Evolutionary conservation across 2,888 invertebrate genomes (phyloP).

Genomic region (Trachelus tabidus): DNA sequence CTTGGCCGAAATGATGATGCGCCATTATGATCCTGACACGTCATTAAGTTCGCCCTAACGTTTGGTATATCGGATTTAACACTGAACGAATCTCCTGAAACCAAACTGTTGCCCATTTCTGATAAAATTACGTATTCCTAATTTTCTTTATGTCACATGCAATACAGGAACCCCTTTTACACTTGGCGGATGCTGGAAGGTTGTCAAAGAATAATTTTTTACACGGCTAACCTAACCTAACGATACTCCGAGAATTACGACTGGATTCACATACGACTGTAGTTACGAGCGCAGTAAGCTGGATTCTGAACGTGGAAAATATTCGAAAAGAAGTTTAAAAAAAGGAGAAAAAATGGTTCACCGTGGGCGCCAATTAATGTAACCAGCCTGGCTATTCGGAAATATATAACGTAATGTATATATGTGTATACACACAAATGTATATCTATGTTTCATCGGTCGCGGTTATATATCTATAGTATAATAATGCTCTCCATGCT

Average conservation of each 20-base stretch:
- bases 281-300: background rate
- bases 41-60: constrained; percentile 56
- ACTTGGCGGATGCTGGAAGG: background rate
- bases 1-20: constrained; percentile 52
- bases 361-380: constrained; percentile 35
- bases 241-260: background rate
- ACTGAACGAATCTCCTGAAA: constrained; percentile 48
- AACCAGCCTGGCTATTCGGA: constrained; percentile 10
- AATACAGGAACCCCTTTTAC: background rate
- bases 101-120: constrained; percentile 34
- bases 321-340: constrained; percentile 2
- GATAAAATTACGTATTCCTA: constrained; percentile 35
- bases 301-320: background rate
- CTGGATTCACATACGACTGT: background rate
- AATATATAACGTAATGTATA: background rate
- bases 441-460: constrained; percentile 26
- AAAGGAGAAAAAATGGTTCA: constrained; percentile 4
- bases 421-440: background rate
- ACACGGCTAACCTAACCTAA: background rate
- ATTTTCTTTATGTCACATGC: constrained; percentile 10
- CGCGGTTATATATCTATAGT: constrained; percentile 19
- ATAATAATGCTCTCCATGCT: constrained; percentile 18
- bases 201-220: background rate
- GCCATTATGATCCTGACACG: constrained; percentile 61
- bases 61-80: constrained; percentile 13